phyloP scores from a whole-genome alignment of 2,113 vertebrate genomes.

The Hemiscyllium ocellatum region DNA sequence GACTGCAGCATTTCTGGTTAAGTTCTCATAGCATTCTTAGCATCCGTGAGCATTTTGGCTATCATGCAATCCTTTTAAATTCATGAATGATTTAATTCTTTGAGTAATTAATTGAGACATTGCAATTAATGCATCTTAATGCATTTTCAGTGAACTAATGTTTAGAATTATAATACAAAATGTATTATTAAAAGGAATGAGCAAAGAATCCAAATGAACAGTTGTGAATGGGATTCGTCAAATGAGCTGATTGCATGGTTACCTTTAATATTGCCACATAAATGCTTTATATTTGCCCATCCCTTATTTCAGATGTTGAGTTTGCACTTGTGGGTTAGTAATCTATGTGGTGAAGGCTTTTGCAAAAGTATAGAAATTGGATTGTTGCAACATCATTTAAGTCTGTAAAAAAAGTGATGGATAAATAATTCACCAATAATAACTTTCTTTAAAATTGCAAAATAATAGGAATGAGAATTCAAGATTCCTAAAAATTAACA shows the following conservation, averaged over 20 bases:
- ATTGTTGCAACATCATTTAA: background rate
- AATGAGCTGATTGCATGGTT: background rate
- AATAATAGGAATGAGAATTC: background rate
- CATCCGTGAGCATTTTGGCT: background rate
- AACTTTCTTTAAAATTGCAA: background rate
- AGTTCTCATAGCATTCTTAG: background rate
- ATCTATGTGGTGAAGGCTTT: background rate
- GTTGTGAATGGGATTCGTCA: background rate
- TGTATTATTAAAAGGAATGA: background rate
- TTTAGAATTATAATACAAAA: background rate
- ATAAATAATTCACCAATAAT: background rate
- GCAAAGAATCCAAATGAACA: background rate
- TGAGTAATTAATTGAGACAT: background rate
- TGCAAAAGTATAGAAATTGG: background rate
- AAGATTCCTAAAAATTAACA: background rate
- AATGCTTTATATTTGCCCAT: background rate
- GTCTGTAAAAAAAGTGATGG: background rate
- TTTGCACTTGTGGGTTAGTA: background rate
- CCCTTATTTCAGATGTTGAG: background rate
- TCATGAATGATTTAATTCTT: background rate
- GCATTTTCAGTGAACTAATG: background rate
- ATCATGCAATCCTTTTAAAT: background rate
- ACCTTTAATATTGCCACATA: background rate
- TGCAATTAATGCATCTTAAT: background rate
- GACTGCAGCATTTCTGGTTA: background rate